Evolutionary conservation across 2,888 invertebrate species (phyloP).

Genomic region (Lypha dubia): DNA sequence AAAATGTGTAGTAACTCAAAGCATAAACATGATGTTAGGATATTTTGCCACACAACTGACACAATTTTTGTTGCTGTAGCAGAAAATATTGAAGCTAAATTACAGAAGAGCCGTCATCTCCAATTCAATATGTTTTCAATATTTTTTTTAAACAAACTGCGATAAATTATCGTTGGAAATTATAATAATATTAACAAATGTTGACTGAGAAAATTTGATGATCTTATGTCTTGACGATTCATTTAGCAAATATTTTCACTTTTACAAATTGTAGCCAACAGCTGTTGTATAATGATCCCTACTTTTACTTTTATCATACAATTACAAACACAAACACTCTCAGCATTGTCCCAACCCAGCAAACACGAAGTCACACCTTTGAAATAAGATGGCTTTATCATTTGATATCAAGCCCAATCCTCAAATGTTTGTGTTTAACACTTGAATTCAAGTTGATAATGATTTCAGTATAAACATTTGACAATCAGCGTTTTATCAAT

Average conservation of each 20-base stretch:
- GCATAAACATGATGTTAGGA: slow-evolving; percentile 20
- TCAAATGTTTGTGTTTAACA: too few species aligned
- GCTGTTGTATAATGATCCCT: slow-evolving; percentile 48
- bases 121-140: slow-evolving; percentile 24
- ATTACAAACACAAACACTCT: neutral
- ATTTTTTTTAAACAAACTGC: slow-evolving; percentile 44
- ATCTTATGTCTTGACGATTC: slow-evolving; percentile 24
- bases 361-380: too few species aligned
- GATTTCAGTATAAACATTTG: too few species aligned
- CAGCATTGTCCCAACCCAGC: too few species aligned
- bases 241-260: slow-evolving; percentile 65
- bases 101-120: slow-evolving; percentile 12
- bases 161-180: slow-evolving; percentile 63
- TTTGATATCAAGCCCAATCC: too few species aligned
- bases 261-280: slow-evolving; percentile 41
- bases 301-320: slow-evolving; percentile 33
- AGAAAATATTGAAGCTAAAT: neutral
- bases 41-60: slow-evolving; percentile 59
- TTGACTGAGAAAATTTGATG: slow-evolving; percentile 23
- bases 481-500: too few species aligned
- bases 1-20: slow-evolving; percentile 51
- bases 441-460: too few species aligned
- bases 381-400: too few species aligned
- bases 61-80: slow-evolving; percentile 39
- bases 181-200: slow-evolving; percentile 31